Evolutionary conservation across 2,888 invertebrate genomes (phyloP), one percentile per base, ranked within the genome.

Genomic region (Pollenia griseotomentosa): DNA sequence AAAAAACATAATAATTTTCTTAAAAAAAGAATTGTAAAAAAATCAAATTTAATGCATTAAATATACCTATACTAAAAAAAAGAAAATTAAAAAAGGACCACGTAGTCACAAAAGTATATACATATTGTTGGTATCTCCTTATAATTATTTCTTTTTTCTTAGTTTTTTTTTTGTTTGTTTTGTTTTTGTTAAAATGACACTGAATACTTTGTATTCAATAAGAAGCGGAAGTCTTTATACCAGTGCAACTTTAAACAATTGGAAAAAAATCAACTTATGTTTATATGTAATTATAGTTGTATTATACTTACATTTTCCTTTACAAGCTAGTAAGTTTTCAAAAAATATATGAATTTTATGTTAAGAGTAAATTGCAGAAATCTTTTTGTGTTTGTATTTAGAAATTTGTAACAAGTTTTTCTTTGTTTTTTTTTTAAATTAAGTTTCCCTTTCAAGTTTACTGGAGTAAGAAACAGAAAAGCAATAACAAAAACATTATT

Each of bases 381-480:
- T 16, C 1, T 57, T 65, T 19, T 40, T 42, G 33, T 33, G 5
- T 46, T 7, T 71, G 23, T 48, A 48, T 73, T 61, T 74, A 23
- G 65, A 55, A 73, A 75, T 73, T 14, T 33, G 33, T 65, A 77
- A 55, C 42, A 48, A 74, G 53, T 65, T 75, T 82, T 71, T 63
- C 57, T 83, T 66, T 11, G 51, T 80, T 14, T 71, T 9, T 14
- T 71, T 9, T 71, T 46, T 61, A 78, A 88, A 75, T 86, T 88
- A 78, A 88, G 79, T 88, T 88, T 88, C 88, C 78, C 86, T 88
- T 88, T 88, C 84, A 79, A 74, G 86, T 84, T 86, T 79, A 84
- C 44, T 82, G 66, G 66, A 79, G 81, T 84, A 84, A 66, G 48
- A 74, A 53, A 19, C n/a, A 48, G 46, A 81, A 63, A 14, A 51